Evolutionary conservation across 2,888 invertebrate species (phyloP).

Genomic region (Daptonema setosum): DNA sequence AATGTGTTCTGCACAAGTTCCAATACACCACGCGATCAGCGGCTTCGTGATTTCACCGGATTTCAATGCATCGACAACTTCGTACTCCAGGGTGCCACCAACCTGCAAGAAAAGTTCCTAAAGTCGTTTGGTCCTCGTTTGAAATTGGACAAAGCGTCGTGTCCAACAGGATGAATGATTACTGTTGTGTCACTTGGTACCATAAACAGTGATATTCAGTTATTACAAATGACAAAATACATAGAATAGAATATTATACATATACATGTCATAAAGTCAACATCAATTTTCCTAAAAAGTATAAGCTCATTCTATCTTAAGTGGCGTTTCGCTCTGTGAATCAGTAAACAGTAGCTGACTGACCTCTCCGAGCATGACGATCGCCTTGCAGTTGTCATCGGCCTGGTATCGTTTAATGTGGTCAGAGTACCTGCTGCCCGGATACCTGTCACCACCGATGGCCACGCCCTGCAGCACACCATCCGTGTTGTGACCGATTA

Average conservation of each 20-base stretch:
- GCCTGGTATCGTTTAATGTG: slow-evolving; percentile 61
- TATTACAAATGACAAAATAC: too few species aligned
- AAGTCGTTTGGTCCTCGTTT: too few species aligned
- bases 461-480: slow-evolving; percentile 94
- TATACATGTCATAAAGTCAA: too few species aligned
- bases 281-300: too few species aligned
- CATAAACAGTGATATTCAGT: too few species aligned
- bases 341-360: too few species aligned
- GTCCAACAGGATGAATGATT: too few species aligned
- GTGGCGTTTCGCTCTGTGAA: too few species aligned
- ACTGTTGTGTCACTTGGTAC: too few species aligned
- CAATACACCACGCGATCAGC: slow-evolving; percentile 94
- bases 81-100: slow-evolving; percentile 94
- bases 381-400: slow-evolving; percentile 54
- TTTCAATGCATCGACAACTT: slow-evolving; percentile 66
- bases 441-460: slow-evolving; percentile 85
- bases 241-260: too few species aligned
- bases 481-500: slow-evolving; percentile 80
- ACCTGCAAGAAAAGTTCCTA: slow-evolving; percentile 43
- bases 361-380: slow-evolving; percentile 68
- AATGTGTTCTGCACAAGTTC: slow-evolving; percentile 40
- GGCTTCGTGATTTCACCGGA: slow-evolving; percentile 61
- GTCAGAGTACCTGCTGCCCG: slow-evolving; percentile 92
- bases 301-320: too few species aligned
- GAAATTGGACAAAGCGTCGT: too few species aligned